Percentiles rank a stretch among this genome's conserved stretches.
Evolutionary conservation across 2,888 invertebrate species (phyloP).

Genomic region (Hydrotaea diabolus): DNA sequence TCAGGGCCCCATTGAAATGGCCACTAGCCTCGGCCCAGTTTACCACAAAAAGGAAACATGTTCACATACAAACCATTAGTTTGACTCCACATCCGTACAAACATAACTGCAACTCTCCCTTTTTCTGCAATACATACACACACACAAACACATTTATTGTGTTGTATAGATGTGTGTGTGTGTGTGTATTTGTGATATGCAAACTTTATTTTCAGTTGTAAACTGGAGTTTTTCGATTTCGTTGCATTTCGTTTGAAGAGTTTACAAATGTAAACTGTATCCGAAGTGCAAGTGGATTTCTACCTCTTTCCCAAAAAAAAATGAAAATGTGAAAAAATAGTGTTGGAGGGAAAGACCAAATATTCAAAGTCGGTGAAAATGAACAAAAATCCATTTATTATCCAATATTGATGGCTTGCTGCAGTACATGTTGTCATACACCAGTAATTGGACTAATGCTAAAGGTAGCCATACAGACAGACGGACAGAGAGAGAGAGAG

Average conservation of each 20-base stretch:
- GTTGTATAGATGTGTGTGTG: neutral
- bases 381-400: constrained; percentile 16
- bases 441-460: constrained; percentile 10
- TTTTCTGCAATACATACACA: neutral
- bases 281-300: neutral
- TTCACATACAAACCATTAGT: constrained; percentile 15
- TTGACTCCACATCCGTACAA: neutral
- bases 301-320: neutral
- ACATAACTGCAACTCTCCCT: neutral
- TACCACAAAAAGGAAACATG: neutral
- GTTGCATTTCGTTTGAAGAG: neutral
- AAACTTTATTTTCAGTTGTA: constrained; percentile 26
- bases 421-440: constrained; percentile 14
- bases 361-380: constrained; percentile 14
- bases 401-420: constrained; percentile 22
- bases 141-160: neutral
- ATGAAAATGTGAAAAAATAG: neutral
- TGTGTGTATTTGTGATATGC: neutral
- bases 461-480: no score
- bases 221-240: constrained; percentile 20
- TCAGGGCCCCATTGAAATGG: no score
- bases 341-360: neutral
- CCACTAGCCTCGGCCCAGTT: neutral
- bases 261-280: constrained; percentile 6
- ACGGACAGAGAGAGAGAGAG: neutral